Base-by-base conservation (phyloP, 2,888 invertebrate genomes). In the Dolichopus griseipennis region DNA sequence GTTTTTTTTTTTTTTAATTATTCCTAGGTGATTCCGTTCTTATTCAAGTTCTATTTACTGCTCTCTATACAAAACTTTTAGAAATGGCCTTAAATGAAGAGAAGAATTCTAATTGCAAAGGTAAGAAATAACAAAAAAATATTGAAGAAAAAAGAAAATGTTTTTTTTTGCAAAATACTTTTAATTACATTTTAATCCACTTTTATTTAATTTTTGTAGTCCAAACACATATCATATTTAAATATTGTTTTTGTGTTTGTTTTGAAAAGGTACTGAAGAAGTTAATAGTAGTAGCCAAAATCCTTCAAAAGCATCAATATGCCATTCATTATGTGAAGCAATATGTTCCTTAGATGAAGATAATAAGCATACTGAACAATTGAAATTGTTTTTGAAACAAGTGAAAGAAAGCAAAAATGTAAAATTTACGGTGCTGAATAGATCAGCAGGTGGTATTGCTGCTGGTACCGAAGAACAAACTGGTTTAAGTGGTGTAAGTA, bases 311-410 rank as follows among this genome's bases (percentile, higher is more conserved):
- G 83, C 85, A 0, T 84, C 85, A 0, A 84, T 88, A 65, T 90
- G 90, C 0, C 84, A 88, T n/a, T 88, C 90, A 0, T 79, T 91
- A 9, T 90, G 90, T 0, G 92, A 93, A 79, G 89, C 90, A 0
- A 83, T 92, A 18, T 92, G 92, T 75, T 88, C 87, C 27, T 86
- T 92, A 66, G 91, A 92, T 76, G 91, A 91, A 74, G 90, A 90
- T 70, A 87, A 91, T 75, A 90, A 90, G 73, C 91, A 91, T 74
- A 91, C 91, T 0, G 86, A 87, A 70, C 89, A 91, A 75, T 88
- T 92, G 65, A 84, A 87, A 15, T 81, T 85, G 61, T 85, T 92
- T 61, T 78, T 90, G 18, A 81, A 83, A 12, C 84, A 85, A 73
- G 83, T 85, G 1, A 83, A 83, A 70, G 83, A 81, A 37, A 81